Percentiles rank a stretch among this genome's conserved stretches.
These are phyloP conservation scores for Sebastiscus tertius DNA, from an alignment of 2,797 vertebrate species.

Conservation along the genomic window DNA sequence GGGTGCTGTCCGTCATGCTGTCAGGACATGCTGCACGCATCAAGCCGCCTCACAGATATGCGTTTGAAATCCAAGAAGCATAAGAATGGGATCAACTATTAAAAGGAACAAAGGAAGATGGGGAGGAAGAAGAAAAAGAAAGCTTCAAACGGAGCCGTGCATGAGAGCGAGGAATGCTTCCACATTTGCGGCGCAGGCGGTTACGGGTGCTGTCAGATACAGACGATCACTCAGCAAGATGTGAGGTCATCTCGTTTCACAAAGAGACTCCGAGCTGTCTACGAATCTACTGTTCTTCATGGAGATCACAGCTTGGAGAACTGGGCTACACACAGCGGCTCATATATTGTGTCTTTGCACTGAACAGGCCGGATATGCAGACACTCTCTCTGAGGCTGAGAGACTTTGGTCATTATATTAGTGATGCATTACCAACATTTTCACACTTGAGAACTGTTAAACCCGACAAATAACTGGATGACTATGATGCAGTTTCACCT, in stretches of 20 bases:
- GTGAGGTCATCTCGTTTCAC: slow-evolving; percentile 60
- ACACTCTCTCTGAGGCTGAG: neutral
- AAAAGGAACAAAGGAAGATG: slow-evolving; percentile 55
- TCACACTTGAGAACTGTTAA: neutral
- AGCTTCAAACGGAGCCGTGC: slow-evolving; percentile 59
- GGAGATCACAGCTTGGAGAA: neutral
- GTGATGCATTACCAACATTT: neutral
- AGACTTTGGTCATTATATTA: neutral
- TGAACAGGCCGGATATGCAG: neutral
- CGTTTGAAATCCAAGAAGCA: slow-evolving; percentile 83
- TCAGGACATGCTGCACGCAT: slow-evolving; percentile 71
- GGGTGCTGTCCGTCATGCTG: slow-evolving; percentile 68
- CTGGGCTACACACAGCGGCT: neutral
- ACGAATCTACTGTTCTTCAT: neutral
- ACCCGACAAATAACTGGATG: neutral
- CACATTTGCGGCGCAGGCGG: slow-evolving; percentile 51
- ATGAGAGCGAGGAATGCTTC: slow-evolving; percentile 61
- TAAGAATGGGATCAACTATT: slow-evolving; percentile 74
- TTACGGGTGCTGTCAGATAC: slow-evolving; percentile 57
- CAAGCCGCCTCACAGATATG: slow-evolving; percentile 67
- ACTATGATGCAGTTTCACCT: neutral
- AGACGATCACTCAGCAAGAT: slow-evolving; percentile 64
- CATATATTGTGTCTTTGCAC: neutral
- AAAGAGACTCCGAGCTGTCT: slow-evolving; percentile 50
- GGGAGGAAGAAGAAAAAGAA: slow-evolving; percentile 15